These are phyloP conservation scores for Labeo calbasu DNA, from an alignment of 2,797 vertebrate species.

Conservation along the genomic window DNA sequence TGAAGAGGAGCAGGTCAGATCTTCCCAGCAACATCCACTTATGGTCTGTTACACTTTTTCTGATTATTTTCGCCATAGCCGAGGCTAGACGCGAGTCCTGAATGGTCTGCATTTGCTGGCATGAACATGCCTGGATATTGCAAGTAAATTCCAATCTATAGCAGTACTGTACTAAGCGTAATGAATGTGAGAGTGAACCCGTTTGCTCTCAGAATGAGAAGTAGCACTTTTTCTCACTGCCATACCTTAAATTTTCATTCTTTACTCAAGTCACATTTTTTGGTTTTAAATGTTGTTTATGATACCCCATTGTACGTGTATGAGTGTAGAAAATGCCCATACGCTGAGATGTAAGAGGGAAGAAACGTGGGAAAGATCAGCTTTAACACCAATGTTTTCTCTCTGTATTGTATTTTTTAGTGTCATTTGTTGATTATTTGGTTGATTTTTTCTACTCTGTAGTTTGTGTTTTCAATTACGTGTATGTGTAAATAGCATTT, in stretches of 20 bases:
- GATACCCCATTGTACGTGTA: constrained; percentile 24
- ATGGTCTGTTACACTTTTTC: constrained; percentile 42
- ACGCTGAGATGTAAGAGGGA: constrained; percentile 37
- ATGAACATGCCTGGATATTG: constrained; percentile 44
- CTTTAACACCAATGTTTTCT: constrained; percentile 54
- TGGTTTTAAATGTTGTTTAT: constrained; percentile 3
- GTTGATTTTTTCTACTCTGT: constrained; percentile 54
- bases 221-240: constrained; percentile 72
- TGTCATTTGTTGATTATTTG: constrained; percentile 55
- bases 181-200: constrained; percentile 63
- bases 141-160: constrained; percentile 48
- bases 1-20: constrained; percentile 46
- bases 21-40: constrained; percentile 37
- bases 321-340: constrained; percentile 29
- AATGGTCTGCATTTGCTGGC: constrained; percentile 37
- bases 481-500: constrained; percentile 62
- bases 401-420: constrained; percentile 54
- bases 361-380: constrained; percentile 46
- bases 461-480: constrained; percentile 54
- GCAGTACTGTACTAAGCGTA: constrained; percentile 61
- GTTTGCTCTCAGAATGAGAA: constrained; percentile 52
- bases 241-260: constrained; percentile 63
- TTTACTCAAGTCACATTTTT: constrained; percentile 33
- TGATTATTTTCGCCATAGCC: constrained; percentile 25
- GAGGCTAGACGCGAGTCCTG: constrained; percentile 35